phyloP scores from a whole-genome alignment of 2,797 vertebrate genomes.

The Crocodylus rhombifer region DNA sequence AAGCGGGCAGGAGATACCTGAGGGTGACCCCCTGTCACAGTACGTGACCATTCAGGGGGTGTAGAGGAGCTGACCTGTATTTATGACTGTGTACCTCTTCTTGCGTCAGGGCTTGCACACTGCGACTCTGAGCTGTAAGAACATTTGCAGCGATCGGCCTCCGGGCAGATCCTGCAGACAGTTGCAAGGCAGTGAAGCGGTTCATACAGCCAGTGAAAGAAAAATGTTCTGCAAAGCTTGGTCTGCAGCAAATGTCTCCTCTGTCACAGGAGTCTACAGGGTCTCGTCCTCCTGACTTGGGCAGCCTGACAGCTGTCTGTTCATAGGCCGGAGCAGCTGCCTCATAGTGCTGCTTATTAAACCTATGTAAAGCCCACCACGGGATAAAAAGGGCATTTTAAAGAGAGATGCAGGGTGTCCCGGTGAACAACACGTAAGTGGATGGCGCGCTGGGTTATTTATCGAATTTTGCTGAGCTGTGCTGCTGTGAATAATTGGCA shows the following conservation, averaged over 20 bases:
- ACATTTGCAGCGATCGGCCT: neutral
- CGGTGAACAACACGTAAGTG: constrained; percentile 24
- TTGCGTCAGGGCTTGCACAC: neutral
- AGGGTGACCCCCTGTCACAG: neutral
- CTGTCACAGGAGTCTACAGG: neutral
- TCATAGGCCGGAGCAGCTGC: constrained; percentile 34
- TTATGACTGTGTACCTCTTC: neutral
- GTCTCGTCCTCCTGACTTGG: neutral
- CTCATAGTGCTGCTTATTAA: constrained; percentile 28
- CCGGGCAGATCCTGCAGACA: neutral
- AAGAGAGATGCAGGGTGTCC: constrained; percentile 48
- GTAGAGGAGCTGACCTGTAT: neutral
- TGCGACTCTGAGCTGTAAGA: neutral
- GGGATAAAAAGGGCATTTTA: constrained; percentile 33
- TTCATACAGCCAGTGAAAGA: neutral
- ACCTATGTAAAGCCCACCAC: constrained; percentile 20
- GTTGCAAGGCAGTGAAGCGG: neutral
- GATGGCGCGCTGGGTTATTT: constrained; percentile 34
- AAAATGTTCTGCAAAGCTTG: neutral
- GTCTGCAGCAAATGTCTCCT: neutral
- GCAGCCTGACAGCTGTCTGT: neutral
- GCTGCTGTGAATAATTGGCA: constrained; percentile 59
- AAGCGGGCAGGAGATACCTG: neutral
- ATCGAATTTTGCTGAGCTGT: constrained; percentile 37
- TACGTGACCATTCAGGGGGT: neutral